Evolutionary conservation across 2,888 invertebrate species (phyloP).

Genomic region (Dioctria rufipes): DNA sequence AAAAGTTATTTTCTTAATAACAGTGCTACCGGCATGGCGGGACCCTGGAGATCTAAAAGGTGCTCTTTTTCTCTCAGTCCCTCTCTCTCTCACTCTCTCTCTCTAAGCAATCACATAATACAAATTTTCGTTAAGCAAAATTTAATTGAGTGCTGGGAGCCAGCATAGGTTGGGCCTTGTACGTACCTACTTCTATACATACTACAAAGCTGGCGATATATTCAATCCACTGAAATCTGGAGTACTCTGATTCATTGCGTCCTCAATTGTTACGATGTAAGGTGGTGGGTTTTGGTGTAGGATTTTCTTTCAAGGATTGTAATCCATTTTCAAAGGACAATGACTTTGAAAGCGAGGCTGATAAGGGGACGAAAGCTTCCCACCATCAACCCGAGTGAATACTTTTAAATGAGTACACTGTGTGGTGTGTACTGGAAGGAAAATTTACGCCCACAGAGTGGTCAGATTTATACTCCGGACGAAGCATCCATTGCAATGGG

Average conservation of each 20-base stretch:
- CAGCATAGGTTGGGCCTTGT: slow-evolving; percentile 18
- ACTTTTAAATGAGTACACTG: slow-evolving; percentile 22
- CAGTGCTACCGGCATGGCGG: slow-evolving; percentile 13
- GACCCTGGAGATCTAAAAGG: slow-evolving; percentile 30
- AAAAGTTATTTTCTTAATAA: slow-evolving; percentile 52
- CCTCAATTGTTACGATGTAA: slow-evolving; percentile 3
- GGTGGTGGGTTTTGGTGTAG: background rate
- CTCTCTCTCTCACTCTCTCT: background rate
- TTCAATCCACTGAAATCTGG: slow-evolving; percentile 18
- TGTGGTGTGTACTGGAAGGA: slow-evolving; percentile 20
- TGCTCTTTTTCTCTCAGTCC: slow-evolving; percentile 5
- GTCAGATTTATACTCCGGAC: slow-evolving; percentile 19
- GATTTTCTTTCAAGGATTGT: slow-evolving; percentile 16
- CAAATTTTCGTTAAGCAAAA: slow-evolving; percentile 48
- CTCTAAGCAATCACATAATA: slow-evolving; percentile 38
- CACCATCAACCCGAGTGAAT: slow-evolving; percentile 11
- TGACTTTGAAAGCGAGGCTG: background rate
- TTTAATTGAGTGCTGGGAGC: slow-evolving; percentile 46
- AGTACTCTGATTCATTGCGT: slow-evolving; percentile 17
- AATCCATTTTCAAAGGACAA: background rate
- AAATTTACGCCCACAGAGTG: slow-evolving; percentile 21
- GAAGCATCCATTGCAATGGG: slow-evolving; percentile 27
- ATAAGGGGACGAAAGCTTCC: slow-evolving; percentile 7
- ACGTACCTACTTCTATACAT: too few relatives aligned
- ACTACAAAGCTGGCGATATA: slow-evolving; percentile 31